Evolutionary conservation across 2,113 vertebrate species (phyloP).

Genomic region (Corythornis vintsioides): DNA sequence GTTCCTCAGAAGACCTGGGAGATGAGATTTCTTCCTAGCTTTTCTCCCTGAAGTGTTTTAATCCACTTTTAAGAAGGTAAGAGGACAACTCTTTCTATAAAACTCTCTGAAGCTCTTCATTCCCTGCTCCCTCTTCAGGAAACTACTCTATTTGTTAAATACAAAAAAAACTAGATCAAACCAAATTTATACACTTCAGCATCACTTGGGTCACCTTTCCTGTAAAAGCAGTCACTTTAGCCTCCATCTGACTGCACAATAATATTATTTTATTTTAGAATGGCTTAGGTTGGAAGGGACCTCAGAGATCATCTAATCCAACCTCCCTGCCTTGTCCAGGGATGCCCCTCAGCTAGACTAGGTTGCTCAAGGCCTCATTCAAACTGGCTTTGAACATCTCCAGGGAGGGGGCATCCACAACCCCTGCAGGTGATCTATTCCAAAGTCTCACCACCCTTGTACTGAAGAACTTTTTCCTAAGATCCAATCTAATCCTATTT

Average conservation of each 20-base stretch:
- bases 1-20: constrained; percentile 13
- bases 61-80: constrained; percentile 10
- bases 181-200: background rate
- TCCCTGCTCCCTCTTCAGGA: background rate
- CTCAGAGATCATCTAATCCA: no score
- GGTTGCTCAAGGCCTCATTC: no score
- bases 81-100: constrained; percentile 12
- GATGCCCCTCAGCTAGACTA: no score
- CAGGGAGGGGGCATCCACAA: no score
- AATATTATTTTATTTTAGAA: background rate
- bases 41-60: background rate
- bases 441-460: no score
- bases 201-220: background rate
- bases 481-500: no score
- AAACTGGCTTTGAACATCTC: no score
- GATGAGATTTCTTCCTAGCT: background rate
- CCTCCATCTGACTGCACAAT: background rate
- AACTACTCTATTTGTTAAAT: background rate
- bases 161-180: background rate
- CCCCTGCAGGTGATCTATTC: no score
- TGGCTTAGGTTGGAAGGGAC: no score
- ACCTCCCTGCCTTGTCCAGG: no score
- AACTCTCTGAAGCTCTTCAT: background rate
- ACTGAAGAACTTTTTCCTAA: no score
- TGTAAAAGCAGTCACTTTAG: background rate